These are phyloP conservation scores for Dermochelys coriacea DNA, from an alignment of 2,797 vertebrate species.

Conservation along the genomic window DNA sequence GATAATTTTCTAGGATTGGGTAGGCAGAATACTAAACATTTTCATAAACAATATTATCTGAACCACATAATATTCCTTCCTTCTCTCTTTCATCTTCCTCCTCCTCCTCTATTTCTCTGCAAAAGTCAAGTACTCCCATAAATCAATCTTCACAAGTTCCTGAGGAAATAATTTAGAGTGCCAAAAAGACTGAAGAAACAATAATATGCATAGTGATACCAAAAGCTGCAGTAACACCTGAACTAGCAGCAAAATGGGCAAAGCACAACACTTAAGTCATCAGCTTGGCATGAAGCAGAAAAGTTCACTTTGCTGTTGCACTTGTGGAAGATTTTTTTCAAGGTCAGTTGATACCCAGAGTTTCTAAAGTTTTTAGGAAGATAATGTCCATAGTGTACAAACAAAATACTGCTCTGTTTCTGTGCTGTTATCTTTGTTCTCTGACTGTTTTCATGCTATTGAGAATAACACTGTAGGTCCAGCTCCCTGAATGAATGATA, in stretches of 20 bases:
- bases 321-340: conserved; percentile 21
- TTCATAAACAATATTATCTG: not conserved
- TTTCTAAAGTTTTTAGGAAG: not conserved
- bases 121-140: not conserved
- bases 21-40: not conserved
- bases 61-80: not conserved
- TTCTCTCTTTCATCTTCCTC: not conserved
- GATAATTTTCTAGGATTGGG: not conserved
- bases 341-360: not conserved
- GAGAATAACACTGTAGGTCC: not conserved
- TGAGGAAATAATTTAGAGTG: not conserved
- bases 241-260: not conserved
- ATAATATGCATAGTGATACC: not conserved
- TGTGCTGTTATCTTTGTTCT: not conserved
- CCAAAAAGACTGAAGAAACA: not conserved
- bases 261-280: conserved; percentile 14
- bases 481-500: not conserved
- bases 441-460: not conserved
- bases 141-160: not conserved
- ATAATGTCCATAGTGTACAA: not conserved
- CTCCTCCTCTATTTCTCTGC: not conserved
- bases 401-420: not conserved
- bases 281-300: not conserved
- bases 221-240: not conserved
- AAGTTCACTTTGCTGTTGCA: not conserved